Percentiles rank a stretch among this genome's conserved stretches.
These are phyloP conservation scores for Leptopterna dolabrata DNA, from an alignment of 2,888 invertebrate genomes.

Conservation along the genomic window DNA sequence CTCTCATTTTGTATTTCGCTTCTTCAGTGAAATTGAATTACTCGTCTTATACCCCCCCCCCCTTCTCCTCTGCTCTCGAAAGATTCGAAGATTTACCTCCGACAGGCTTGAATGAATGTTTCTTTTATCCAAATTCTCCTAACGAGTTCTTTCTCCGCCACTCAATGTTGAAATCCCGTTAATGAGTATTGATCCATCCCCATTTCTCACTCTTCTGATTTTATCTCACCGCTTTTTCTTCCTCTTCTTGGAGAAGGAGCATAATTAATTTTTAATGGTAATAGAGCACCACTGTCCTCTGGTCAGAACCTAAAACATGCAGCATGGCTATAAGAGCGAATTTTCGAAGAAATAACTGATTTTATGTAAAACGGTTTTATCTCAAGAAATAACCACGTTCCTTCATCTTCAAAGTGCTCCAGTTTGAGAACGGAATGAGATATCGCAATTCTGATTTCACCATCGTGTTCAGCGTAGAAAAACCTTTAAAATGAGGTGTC, in stretches of 20 bases:
- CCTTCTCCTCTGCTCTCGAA: neutral
- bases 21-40: neutral
- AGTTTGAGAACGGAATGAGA: too few species aligned
- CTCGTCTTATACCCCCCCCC: neutral
- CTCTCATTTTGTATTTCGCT: neutral
- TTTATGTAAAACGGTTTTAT: too few species aligned
- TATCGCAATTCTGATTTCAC: too few species aligned
- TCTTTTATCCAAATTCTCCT: slow-evolving; percentile 28
- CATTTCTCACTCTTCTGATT: neutral
- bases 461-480: too few species aligned
- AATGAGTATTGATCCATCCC: neutral
- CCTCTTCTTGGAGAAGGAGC: neutral
- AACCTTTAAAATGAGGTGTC: too few species aligned
- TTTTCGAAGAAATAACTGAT: too few species aligned
- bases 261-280: neutral
- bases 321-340: too few species aligned
- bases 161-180: neutral
- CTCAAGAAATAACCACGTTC: too few species aligned
- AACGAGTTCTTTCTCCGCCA: neutral
- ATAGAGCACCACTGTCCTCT: too few species aligned
- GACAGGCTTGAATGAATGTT: slow-evolving; percentile 21
- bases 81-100: neutral
- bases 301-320: too few species aligned
- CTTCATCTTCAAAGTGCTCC: too few species aligned
- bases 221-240: neutral